Base-by-base conservation (phyloP, 2,113 vertebrate species). In the Bombycilla garrulus region DNA sequence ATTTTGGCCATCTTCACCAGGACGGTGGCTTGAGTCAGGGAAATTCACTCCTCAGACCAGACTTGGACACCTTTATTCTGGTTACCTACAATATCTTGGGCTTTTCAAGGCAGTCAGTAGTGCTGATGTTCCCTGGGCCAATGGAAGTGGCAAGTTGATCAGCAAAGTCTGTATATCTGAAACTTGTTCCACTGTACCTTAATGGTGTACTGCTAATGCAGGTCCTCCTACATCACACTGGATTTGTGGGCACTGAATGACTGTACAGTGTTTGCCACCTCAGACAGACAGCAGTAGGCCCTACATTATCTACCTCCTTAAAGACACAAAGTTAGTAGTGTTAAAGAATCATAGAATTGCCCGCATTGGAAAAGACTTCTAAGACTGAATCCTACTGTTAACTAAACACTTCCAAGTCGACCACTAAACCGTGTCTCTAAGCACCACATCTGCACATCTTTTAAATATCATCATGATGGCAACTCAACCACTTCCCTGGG, bases 211-310 rank as follows among this genome's bases (percentile, higher is more conserved):
- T 53, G 31, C 19, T 64, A 81, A 54, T 8, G 10, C 22, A 56
- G 9, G 17, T 42, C 20, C 7, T 84, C 22, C 54, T 15, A 28
- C 44, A 35, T 42, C 40, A 35, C 54, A 65, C 60, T 38, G 51
- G 29, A 12, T 61, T 78, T 35, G 6, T 67, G 53, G 51, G n/a
- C 17, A 16, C 15, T 64, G 35, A 33, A 26, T 17, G 3, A 40
- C 9, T 38, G 26, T 3, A 51, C 5, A 42, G 29, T 9, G 31
- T 36, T 58, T 81, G 31, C 22, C 48, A 18, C 29, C 45, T 74
- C 47, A 60, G 8, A 33, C 0, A 51, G 40, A 40, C 8, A 1
- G 13, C 0, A 3, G 8, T 18, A 24, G 42, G 16, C 3, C 38
- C 15, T 23, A 10, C 18, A n/a, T 36, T n/a, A 36, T 44, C 67